Evolutionary conservation across 2,797 vertebrate genomes (phyloP).

Genomic region (Siniperca undulata): DNA sequence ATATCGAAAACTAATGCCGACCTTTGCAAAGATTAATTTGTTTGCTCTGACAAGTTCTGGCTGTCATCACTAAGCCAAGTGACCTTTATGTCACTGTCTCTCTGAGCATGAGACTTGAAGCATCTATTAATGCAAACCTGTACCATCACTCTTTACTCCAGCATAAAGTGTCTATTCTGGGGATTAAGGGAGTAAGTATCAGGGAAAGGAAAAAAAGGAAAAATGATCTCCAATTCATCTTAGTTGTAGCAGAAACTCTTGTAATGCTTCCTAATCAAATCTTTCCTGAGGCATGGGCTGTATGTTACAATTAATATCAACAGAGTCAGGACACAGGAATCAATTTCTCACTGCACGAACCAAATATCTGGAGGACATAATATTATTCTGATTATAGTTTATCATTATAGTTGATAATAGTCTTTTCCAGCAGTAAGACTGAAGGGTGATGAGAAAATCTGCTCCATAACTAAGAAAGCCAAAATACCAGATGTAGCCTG

Average conservation of each 20-base stretch:
- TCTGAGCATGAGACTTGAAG: constrained; percentile 88
- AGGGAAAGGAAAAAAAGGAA: constrained; percentile 72
- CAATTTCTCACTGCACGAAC: constrained; percentile 45
- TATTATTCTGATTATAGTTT: constrained; percentile 18
- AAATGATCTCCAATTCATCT: constrained; percentile 84
- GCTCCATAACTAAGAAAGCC: constrained; percentile 14
- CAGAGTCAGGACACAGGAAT: constrained; percentile 55
- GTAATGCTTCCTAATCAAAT: constrained; percentile 68
- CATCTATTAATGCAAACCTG: constrained; percentile 88
- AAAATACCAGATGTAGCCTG: constrained; percentile 22
- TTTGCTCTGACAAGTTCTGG: constrained; percentile 91
- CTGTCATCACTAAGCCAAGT: constrained; percentile 91
- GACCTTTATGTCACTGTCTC: constrained; percentile 92
- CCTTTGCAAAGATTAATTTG: constrained; percentile 98
- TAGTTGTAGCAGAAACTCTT: constrained; percentile 55
- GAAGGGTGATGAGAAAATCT: constrained; percentile 17
- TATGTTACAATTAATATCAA: constrained; percentile 67
- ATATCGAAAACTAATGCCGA: constrained; percentile 95
- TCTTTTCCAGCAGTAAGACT: constrained; percentile 24
- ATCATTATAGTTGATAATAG: constrained; percentile 16
- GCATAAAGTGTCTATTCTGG: constrained; percentile 79
- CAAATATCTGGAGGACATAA: constrained; percentile 34
- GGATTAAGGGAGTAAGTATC: constrained; percentile 83
- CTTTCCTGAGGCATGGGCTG: constrained; percentile 48
- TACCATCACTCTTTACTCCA: constrained; percentile 88